Evolutionary conservation across 2,113 vertebrate species (phyloP).

Genomic region (Phylloscopus trochiloides): DNA sequence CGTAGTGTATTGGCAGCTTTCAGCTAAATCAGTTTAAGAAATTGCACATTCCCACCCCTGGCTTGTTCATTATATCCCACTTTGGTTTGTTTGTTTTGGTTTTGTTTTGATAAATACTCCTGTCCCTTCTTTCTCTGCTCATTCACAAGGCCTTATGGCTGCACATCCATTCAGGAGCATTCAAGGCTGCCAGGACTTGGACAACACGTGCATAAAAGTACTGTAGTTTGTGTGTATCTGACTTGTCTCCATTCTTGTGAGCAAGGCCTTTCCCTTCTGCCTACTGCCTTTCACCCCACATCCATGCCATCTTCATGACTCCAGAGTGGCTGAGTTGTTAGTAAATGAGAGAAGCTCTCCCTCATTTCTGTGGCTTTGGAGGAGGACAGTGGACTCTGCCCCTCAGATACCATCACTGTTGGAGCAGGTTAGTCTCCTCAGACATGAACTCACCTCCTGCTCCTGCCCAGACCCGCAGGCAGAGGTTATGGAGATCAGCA

Average conservation of each 20-base stretch:
- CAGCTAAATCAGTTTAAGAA: not conserved
- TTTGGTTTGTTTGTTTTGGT: not conserved
- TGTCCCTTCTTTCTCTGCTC: not conserved
- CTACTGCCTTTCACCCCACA: not conserved
- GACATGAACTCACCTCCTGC: not conserved
- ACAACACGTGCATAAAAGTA: fast-evolving
- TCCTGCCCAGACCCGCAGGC: not conserved
- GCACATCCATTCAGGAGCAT: not conserved
- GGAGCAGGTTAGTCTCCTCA: not conserved
- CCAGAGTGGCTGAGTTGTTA: fast-evolving
- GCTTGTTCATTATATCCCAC: not conserved
- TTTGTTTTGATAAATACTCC: not conserved
- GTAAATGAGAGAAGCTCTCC: not conserved
- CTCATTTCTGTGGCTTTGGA: not conserved
- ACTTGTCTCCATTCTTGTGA: not conserved
- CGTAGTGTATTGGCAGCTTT: not conserved
- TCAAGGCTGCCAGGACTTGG: not conserved
- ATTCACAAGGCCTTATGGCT: not conserved
- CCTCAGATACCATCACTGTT: fast-evolving
- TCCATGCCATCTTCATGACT: not conserved
- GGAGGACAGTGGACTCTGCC: not conserved
- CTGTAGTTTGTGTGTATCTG: not conserved
- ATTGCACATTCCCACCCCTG: not conserved
- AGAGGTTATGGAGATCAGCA: not conserved
- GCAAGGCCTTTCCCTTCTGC: not conserved